Conservation (phyloP, 2,113 vertebrate species). For the Pseudorhombus dupliciocellatus region DNA sequence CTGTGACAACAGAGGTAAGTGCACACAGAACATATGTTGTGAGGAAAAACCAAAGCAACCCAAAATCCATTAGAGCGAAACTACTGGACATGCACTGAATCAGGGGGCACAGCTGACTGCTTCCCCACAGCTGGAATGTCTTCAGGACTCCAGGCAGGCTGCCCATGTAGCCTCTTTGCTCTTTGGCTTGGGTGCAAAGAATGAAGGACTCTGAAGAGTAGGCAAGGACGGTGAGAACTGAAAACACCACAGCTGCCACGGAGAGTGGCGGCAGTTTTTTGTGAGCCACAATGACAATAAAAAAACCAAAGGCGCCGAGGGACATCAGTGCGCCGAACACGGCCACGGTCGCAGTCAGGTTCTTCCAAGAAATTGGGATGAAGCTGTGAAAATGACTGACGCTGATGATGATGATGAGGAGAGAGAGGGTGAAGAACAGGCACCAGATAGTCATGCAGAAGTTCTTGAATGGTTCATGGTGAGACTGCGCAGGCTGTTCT, state of each 20-base stretch:
- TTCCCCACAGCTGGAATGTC: slow-evolving; percentile 74
- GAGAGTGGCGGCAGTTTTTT: rapidly evolving
- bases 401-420: slow-evolving; percentile 77
- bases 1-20: slow-evolving; percentile 67
- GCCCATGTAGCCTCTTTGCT: slow-evolving; percentile 82
- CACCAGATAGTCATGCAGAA: slow-evolving; percentile 83
- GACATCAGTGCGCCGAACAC: slow-evolving; percentile 70
- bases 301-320: slow-evolving; percentile 61
- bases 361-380: slow-evolving; percentile 83
- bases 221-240: slow-evolving; percentile 70
- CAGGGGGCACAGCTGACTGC: slow-evolving; percentile 43
- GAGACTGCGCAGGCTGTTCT: no score
- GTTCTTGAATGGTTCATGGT: slow-evolving; percentile 45
- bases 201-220: slow-evolving; percentile 72
- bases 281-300: slow-evolving; percentile 53
- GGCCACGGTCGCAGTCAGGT: slow-evolving; percentile 75
- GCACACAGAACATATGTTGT: slow-evolving; percentile 63
- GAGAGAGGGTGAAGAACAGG: slow-evolving; percentile 77
- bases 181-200: slow-evolving; percentile 53
- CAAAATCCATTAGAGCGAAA: no score
- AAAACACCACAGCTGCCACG: slow-evolving; percentile 55
- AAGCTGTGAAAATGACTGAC: slow-evolving; percentile 82
- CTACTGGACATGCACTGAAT: no score
- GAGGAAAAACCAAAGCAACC: slow-evolving; percentile 53
- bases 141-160: slow-evolving; percentile 79